phyloP scores from a whole-genome alignment of 2,888 invertebrate genomes.

The Pheosia tremula region DNA sequence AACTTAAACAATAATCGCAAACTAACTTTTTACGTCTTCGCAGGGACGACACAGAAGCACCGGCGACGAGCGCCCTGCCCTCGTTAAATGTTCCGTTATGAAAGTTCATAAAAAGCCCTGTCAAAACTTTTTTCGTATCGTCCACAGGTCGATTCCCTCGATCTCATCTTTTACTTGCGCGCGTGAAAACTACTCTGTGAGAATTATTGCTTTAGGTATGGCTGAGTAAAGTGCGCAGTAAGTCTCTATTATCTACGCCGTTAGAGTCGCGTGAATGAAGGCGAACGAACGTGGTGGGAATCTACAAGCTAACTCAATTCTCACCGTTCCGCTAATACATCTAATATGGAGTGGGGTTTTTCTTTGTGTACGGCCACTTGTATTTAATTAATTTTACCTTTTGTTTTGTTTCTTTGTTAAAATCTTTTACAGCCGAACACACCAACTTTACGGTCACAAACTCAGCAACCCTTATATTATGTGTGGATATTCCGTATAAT shows the following conservation, averaged over 20 bases:
- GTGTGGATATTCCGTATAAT: no score
- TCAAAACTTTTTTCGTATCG: conserved; percentile 54
- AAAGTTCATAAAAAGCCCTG: conserved; percentile 47
- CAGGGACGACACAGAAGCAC: conserved; percentile 20
- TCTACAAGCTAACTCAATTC: conserved; percentile 74
- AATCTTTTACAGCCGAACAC: no score
- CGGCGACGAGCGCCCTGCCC: conserved; percentile 34
- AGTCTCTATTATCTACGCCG: conserved; percentile 82
- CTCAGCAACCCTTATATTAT: no score
- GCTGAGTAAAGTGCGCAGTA: conserved; percentile 80
- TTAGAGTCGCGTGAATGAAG: conserved; percentile 82
- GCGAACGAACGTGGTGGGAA: conserved; percentile 76
- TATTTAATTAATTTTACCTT: conserved; percentile 47
- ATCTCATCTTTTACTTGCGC: conserved; percentile 54
- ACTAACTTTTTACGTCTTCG: conserved; percentile 42
- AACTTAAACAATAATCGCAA: conserved; percentile 45
- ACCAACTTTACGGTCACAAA: no score
- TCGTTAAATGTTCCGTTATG: conserved; percentile 49
- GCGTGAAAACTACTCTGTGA: conserved; percentile 66
- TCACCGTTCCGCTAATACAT: conserved; percentile 52
- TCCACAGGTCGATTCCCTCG: conserved; percentile 49
- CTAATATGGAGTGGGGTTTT: conserved; percentile 45
- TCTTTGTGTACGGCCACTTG: conserved; percentile 44
- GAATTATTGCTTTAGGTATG: conserved; percentile 78
- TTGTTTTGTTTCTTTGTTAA: background rate